These are phyloP conservation scores for Sinonovacula constricta DNA, from an alignment of 1,140 invertebrate species.

Conservation along the genomic window DNA sequence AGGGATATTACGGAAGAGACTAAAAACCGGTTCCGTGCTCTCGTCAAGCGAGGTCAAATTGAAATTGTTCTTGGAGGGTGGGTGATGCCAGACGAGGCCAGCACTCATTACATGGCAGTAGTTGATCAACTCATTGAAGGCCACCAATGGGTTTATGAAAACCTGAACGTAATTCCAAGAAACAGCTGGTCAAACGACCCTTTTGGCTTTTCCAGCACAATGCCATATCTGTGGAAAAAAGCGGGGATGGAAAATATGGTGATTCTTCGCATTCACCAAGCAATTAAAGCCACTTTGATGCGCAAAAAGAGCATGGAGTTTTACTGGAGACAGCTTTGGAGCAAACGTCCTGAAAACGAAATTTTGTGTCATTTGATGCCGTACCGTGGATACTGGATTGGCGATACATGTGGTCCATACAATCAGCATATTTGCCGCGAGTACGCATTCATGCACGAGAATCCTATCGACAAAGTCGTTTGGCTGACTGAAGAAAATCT, in stretches of 20 bases:
- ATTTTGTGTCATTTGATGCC: conserved; percentile 91
- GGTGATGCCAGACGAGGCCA: conserved; percentile 98
- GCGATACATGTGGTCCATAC: conserved; percentile 85
- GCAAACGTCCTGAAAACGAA: conserved; percentile 78
- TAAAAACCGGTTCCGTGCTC: conserved; percentile 6
- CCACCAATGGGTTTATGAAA: conserved; percentile 94
- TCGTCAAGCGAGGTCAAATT: conserved; percentile 83
- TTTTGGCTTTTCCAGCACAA: conserved; percentile 90
- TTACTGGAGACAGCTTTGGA: conserved; percentile 95
- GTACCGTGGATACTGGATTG: conserved; percentile 97
- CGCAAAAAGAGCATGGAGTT: conserved; percentile 90
- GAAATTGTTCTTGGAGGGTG: conserved; percentile 97
- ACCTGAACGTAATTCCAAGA: conserved; percentile 86
- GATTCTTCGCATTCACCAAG: conserved; percentile 95
- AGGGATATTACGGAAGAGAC: conserved; percentile 70
- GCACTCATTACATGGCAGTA: conserved; percentile 93
- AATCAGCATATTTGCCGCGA: conserved; percentile 92
- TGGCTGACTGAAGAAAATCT: conserved; percentile 28
- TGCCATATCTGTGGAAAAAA: conserved; percentile 90
- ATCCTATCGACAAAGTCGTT: conserved; percentile 81
- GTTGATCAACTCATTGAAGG: conserved; percentile 95
- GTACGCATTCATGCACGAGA: conserved; percentile 94
- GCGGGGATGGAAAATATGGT: conserved; percentile 90
- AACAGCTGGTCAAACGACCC: conserved; percentile 96
- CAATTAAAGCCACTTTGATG: conserved; percentile 93